These are phyloP conservation scores for Aphidius ervi DNA, from an alignment of 1,140 invertebrate genomes.

Conservation along the genomic window DNA sequence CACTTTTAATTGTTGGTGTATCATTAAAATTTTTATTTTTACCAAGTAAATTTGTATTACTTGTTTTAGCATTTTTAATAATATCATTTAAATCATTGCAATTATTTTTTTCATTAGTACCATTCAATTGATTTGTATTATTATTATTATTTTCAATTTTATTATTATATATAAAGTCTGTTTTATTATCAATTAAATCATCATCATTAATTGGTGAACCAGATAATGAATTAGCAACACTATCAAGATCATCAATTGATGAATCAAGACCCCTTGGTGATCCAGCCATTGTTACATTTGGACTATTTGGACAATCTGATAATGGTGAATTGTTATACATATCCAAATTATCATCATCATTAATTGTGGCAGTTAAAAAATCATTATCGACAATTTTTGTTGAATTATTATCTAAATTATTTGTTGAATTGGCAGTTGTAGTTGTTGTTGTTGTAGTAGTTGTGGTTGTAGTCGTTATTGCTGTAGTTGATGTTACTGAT, in stretches of 20 bases:
- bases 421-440: conserved; percentile 44
- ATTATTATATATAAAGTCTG: conserved; percentile 44
- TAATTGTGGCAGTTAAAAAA: conserved; percentile 36
- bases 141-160: conserved; percentile 16
- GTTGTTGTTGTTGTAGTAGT: conserved; percentile 43
- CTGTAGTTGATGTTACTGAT: conserved; percentile 34
- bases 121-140: conserved; percentile 22
- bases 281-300: conserved; percentile 45
- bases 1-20: conserved; percentile 49
- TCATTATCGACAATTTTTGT: conserved; percentile 26
- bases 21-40: conserved; percentile 55
- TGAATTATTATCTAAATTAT: conserved; percentile 36
- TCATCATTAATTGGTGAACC: conserved; percentile 41
- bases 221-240: conserved; percentile 42
- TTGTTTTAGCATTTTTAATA: conserved; percentile 62
- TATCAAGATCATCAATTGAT: conserved; percentile 41
- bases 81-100: conserved; percentile 55
- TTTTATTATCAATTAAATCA: conserved; percentile 39
- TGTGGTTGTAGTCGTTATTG: conserved; percentile 28
- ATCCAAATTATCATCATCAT: conserved; percentile 37
- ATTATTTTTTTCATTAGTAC: conserved; percentile 32
- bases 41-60: conserved; percentile 62
- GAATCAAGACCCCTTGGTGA: conserved; percentile 46
- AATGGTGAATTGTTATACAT: conserved; percentile 38
- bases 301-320: conserved; percentile 43